Evolutionary conservation across 1,140 invertebrate species (phyloP).

Genomic region (Zelostemma sp.): DNA sequence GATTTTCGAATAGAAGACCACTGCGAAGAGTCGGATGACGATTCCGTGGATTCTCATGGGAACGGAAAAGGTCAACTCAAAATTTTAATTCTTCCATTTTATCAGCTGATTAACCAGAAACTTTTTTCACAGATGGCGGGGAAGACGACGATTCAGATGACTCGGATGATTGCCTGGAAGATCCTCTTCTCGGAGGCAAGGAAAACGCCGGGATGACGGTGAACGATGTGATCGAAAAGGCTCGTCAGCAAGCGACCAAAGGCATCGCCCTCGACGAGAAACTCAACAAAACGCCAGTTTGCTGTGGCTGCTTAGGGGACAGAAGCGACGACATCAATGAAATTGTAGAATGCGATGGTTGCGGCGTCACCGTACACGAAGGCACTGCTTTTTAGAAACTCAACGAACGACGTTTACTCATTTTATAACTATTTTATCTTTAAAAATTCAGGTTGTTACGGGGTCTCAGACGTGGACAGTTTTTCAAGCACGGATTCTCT

Average conservation of each 20-base stretch:
- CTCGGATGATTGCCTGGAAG: conserved; percentile 69
- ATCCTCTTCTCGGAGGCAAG: conserved; percentile 71
- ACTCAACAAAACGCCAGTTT: conserved; percentile 78
- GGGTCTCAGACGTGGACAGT: conserved; percentile 93
- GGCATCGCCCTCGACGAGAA: conserved; percentile 64
- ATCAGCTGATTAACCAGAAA: background rate
- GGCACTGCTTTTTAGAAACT: conserved; percentile 68
- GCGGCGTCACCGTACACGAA: conserved; percentile 96
- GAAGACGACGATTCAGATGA: conserved; percentile 67
- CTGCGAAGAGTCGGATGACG: conserved; percentile 81
- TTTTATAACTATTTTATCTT: background rate
- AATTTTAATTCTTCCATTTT: background rate
- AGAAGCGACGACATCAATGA: conserved; percentile 94
- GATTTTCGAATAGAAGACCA: conserved; percentile 95
- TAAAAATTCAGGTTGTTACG: conserved; percentile 84
- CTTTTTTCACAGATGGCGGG: conserved; percentile 52
- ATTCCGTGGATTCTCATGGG: conserved; percentile 72
- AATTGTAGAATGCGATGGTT: conserved; percentile 97
- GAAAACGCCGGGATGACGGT: conserved; percentile 67
- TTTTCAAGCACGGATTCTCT: conserved; percentile 91
- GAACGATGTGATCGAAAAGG: conserved; percentile 72
- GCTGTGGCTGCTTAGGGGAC: conserved; percentile 93
- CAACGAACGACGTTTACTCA: background rate
- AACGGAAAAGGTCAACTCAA: conserved; percentile 53
- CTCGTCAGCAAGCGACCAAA: conserved; percentile 65